These are phyloP conservation scores for Euspilapteryx auroguttella DNA, from an alignment of 2,888 invertebrate genomes.

Conservation along the genomic window DNA sequence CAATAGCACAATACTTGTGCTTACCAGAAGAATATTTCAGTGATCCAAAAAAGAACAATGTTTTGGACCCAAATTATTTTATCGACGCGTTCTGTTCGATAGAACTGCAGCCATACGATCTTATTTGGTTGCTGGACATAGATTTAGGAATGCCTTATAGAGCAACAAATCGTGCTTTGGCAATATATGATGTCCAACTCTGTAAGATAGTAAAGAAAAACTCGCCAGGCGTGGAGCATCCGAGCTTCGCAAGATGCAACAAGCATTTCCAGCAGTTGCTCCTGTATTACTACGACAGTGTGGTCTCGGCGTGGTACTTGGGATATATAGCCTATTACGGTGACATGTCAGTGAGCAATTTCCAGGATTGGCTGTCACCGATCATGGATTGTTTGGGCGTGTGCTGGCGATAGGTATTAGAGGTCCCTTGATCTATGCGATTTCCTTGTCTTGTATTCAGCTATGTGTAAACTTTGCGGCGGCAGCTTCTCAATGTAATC, in stretches of 20 bases:
- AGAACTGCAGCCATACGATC: background rate
- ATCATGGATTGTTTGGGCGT: constrained; percentile 32
- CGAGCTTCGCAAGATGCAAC: constrained; percentile 28
- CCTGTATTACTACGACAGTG: constrained; percentile 29
- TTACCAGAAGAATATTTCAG: too few species aligned
- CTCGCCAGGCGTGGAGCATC: constrained; percentile 26
- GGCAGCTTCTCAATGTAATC: too few species aligned
- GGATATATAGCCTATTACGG: constrained; percentile 19
- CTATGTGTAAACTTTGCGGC: too few species aligned
- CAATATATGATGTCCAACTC: constrained; percentile 25
- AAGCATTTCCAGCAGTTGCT: constrained; percentile 21
- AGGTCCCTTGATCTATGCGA: too few species aligned
- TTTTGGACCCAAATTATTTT: too few species aligned
- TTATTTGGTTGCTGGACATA: constrained; percentile 28
- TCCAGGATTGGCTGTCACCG: constrained; percentile 26
- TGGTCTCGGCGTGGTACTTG: constrained; percentile 29
- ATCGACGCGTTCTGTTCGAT: constrained; percentile 27
- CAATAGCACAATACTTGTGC: too few species aligned
- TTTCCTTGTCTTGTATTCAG: too few species aligned
- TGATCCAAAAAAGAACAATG: too few species aligned
- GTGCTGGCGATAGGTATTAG: constrained; percentile 27
- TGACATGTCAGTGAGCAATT: constrained; percentile 31
- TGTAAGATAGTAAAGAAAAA: constrained; percentile 31
- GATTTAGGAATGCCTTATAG: constrained; percentile 28
- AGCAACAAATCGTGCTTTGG: constrained; percentile 20